A percentile compares a stretch with the other conserved stretches of the same genome.
These are phyloP conservation scores for Regulus satrapa DNA, from an alignment of 2,113 vertebrate species.

Conservation along the genomic window DNA sequence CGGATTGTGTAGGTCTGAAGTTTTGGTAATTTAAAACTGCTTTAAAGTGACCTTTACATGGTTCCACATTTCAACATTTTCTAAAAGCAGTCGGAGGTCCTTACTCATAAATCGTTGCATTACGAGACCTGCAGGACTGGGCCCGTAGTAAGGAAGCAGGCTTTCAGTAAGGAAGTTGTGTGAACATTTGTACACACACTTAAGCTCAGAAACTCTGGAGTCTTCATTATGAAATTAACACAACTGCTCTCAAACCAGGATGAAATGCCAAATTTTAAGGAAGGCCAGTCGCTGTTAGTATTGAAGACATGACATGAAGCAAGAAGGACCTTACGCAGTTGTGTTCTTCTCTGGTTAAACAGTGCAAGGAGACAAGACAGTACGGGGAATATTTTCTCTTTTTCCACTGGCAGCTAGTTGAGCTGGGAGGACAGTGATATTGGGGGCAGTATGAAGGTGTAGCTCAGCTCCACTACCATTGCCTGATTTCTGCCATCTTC, in stretches of 20 bases:
- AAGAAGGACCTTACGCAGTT: background rate
- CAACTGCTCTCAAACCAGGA: background rate
- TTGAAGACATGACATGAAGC: background rate
- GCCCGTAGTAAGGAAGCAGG: background rate
- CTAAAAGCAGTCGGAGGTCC: background rate
- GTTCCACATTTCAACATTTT: conserved; percentile 61
- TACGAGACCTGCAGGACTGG: background rate
- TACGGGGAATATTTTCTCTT: background rate
- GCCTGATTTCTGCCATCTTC: background rate
- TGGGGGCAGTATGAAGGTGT: background rate
- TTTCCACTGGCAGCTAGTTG: background rate
- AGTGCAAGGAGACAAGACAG: background rate
- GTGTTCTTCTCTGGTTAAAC: background rate
- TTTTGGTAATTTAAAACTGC: conserved; percentile 54
- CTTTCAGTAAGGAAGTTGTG: background rate
- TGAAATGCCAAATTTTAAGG: background rate
- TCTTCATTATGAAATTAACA: background rate
- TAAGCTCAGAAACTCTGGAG: background rate
- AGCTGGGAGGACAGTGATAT: background rate
- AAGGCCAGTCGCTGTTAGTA: fast-evolving
- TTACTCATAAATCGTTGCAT: background rate
- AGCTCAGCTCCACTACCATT: background rate
- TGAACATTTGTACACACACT: background rate
- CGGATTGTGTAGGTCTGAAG: conserved; percentile 43
- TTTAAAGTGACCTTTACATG: conserved; percentile 54